Evolutionary conservation across 2,888 invertebrate species (phyloP), one percentile per base, ranked within the genome.

Genomic region (Andrena fulva): DNA sequence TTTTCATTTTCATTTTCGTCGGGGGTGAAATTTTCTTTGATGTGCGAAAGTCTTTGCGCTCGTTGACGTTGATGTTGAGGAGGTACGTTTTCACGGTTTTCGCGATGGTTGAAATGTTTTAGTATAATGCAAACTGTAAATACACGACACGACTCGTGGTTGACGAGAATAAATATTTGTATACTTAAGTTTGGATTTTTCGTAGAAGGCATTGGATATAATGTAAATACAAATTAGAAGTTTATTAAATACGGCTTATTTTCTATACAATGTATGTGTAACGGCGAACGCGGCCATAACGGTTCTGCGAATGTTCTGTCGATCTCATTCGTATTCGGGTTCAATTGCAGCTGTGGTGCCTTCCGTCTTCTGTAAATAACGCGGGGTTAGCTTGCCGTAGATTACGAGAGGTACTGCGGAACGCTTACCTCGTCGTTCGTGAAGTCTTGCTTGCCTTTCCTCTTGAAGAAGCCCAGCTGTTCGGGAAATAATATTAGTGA

Each of bases 401-500:
- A 52, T 20, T 20, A 48, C 0, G 31, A 0, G 33, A 16, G 27
- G 54, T 33, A 6, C n/a, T 8, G 60, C 16, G 2, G 52, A 52
- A 33, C 52, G 56, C 54, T 63, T 66, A 77, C 72, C 27, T 80
- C 59, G 1, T 82, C 73, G 60, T 70, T 77, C 3, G 81, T 71
- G 33, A 89, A 31, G 48, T 87, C 54, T 35, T 81, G 76, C 31
- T 88, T 88, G 29, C 73, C 72, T 27, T 72, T 80, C 27, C 91
- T 86, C 63, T 87, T 88, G 81, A 91, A 91, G 79, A 91, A 91
- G 29, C 90, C 90, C 54, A 89, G 6, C 90, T 90, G 66, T n/a
- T 73, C 67, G 20, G 66, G 48, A 87, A 84, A 60, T 66, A 75
- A 42, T 20, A 54, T 20, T 59, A 56, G 59, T 31, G 29, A 54